Evolutionary conservation across 2,888 invertebrate species (phyloP).

Genomic region (Apamea epomidion): DNA sequence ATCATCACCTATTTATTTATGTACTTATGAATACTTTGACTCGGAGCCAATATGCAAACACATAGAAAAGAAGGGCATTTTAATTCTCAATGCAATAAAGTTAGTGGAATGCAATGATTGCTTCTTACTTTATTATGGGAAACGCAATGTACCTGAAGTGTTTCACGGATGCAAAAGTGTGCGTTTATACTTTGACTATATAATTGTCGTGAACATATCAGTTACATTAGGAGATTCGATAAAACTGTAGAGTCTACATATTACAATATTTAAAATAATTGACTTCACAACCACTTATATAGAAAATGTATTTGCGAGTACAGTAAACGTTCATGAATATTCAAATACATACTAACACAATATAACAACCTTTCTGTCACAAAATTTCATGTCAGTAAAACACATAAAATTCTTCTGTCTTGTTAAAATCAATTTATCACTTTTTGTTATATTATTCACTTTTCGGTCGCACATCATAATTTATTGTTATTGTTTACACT

Average conservation of each 20-base stretch:
- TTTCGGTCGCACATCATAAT: constrained; percentile 1
- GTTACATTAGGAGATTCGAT: constrained; percentile 15
- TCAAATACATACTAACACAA: constrained; percentile 30
- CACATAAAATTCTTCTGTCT: constrained; percentile 7
- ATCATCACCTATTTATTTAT: constrained; percentile 35
- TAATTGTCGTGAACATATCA: constrained; percentile 30
- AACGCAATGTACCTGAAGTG: constrained; percentile 28
- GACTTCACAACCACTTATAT: constrained; percentile 36
- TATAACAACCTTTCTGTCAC: constrained; percentile 26
- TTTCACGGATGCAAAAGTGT: constrained; percentile 22
- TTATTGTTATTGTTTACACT: constrained; percentile 1
- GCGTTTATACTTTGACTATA: constrained; percentile 19
- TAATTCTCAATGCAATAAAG: constrained; percentile 42
- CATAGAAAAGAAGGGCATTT: constrained; percentile 16
- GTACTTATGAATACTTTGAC: constrained; percentile 39
- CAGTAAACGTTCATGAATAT: constrained; percentile 25
- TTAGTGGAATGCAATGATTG: constrained; percentile 60
- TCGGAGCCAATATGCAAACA: constrained; percentile 36
- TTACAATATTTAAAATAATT: constrained; percentile 37
- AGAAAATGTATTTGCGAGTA: constrained; percentile 16
- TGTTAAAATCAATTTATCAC: not conserved
- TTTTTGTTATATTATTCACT: constrained; percentile 9
- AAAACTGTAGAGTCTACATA: constrained; percentile 10
- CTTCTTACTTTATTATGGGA: constrained; percentile 18
- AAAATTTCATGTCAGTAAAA: constrained; percentile 20